Conservation (phyloP, 2,113 vertebrate species). For the Cardinalis cardinalis region DNA sequence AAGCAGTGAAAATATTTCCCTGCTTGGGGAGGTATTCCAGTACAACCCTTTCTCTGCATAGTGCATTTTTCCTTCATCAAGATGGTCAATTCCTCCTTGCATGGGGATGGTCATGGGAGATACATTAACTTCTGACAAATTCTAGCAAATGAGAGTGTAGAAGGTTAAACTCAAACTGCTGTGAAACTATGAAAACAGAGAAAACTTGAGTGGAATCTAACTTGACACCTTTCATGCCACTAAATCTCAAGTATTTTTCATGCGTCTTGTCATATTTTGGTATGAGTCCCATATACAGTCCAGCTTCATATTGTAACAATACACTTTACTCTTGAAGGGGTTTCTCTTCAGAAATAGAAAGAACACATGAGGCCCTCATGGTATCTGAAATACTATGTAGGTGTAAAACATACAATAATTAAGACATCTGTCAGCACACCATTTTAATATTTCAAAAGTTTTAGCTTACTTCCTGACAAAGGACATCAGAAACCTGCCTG, state of each 20-base stretch:
- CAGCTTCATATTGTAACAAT: neutral
- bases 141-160: neutral
- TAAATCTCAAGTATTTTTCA: neutral
- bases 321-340: neutral
- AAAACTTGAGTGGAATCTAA: neutral
- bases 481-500: neutral
- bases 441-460: neutral
- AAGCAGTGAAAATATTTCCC: neutral
- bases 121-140: neutral
- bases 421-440: neutral
- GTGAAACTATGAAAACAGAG: neutral
- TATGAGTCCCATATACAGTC: neutral
- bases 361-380: neutral
- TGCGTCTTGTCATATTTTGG: accelerated
- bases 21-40: neutral
- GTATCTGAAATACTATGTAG: neutral
- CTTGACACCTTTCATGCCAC: neutral
- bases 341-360: neutral
- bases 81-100: neutral
- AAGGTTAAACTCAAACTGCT: neutral
- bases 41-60: neutral
- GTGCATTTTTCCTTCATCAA: neutral
- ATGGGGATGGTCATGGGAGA: neutral
- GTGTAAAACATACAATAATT: neutral
- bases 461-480: neutral